Base-by-base conservation (phyloP, 1,140 invertebrate genomes). In the Hypothenemus hampei region DNA sequence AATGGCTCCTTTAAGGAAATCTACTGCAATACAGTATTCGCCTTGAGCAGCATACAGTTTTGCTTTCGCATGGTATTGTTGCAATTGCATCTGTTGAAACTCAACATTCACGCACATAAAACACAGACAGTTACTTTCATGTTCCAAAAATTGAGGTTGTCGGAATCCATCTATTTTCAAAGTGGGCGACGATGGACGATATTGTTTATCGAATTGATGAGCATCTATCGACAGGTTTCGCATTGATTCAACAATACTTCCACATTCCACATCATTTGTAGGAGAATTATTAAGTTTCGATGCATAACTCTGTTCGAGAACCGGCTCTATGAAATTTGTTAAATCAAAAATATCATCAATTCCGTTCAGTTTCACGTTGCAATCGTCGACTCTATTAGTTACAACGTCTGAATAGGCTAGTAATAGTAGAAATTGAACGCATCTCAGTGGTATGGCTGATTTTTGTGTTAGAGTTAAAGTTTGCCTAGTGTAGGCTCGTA, bases 321-420 rank as follows among this genome's bases (percentile, higher is more conserved):
- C n/a, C n/a, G n/a, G n/a, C n/a, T n/a, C n/a, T n/a, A n/a, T n/a
- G n/a, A n/a, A n/a, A n/a, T n/a, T n/a, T n/a, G n/a, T n/a, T n/a
- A n/a, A n/a, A n/a, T n/a, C n/a, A n/a, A 62, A 52, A 51, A 62
- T 62, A 35, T 57, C 58, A n/a, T 50, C 39, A n/a, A 62, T 46
- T 23, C 54, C 60, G 16, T 20, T 56, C 21, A 62, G 20, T 48
- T 62, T 62, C 5, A 60, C 57, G 4, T 20, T 46, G 46, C 52
- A 59, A 37, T 59, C 35, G 31, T 62, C 54, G 10, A 60, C 43
- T 4, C 37, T 24, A 6, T 18, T 11, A 3, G 46, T 53, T 19
- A 29, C 6, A 10, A 60, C 23, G 33, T 62, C 60, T 16, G 40
- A 55, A 13, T 57, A 22, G 3, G 53, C 53, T n/a, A 62, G 45